These are phyloP conservation scores for Marasmarcha lunaedactyla DNA, from an alignment of 2,888 invertebrate genomes.

Conservation along the genomic window DNA sequence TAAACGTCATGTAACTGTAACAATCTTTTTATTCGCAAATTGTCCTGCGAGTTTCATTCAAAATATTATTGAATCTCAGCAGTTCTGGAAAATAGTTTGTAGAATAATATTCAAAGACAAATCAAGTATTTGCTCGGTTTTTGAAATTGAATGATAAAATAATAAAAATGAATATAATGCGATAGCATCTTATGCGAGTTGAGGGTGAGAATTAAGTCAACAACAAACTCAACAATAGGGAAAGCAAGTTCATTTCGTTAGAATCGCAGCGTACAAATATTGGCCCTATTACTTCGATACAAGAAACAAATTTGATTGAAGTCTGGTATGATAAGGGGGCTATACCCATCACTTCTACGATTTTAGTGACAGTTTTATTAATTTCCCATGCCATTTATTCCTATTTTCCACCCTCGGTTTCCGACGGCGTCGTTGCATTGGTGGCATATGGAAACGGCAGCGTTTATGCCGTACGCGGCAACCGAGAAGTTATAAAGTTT, in stretches of 20 bases:
- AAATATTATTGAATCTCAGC: too few relatives aligned
- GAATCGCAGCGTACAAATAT: constrained; percentile 20
- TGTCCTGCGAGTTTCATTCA: constrained; percentile 14
- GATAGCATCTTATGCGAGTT: constrained; percentile 30
- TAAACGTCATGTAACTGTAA: constrained; percentile 36
- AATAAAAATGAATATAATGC: neutral
- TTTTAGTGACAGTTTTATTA: constrained; percentile 83
- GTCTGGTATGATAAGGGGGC: constrained; percentile 32
- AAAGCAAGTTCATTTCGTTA: constrained; percentile 29
- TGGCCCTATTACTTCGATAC: constrained; percentile 23
- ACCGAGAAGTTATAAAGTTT: constrained; percentile 24
- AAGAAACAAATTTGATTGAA: constrained; percentile 34
- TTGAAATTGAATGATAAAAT: too few relatives aligned
- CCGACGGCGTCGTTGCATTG: constrained; percentile 47
- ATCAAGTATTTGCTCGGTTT: too few relatives aligned
- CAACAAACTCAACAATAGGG: constrained; percentile 52
- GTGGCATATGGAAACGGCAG: constrained; percentile 46
- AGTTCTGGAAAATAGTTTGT: too few relatives aligned
- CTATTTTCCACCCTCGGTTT: constrained; percentile 52
- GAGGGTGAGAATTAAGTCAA: constrained; percentile 57
- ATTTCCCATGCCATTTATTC: constrained; percentile 72
- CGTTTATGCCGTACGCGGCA: constrained; percentile 16
- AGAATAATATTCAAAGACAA: too few relatives aligned
- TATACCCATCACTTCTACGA: constrained; percentile 55
- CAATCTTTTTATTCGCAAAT: constrained; percentile 24